A percentile compares a stretch with the other conserved stretches of the same genome.
These are phyloP conservation scores for Muraenolepis orangiensis DNA, from an alignment of 2,797 vertebrate genomes.

Conservation along the genomic window DNA sequence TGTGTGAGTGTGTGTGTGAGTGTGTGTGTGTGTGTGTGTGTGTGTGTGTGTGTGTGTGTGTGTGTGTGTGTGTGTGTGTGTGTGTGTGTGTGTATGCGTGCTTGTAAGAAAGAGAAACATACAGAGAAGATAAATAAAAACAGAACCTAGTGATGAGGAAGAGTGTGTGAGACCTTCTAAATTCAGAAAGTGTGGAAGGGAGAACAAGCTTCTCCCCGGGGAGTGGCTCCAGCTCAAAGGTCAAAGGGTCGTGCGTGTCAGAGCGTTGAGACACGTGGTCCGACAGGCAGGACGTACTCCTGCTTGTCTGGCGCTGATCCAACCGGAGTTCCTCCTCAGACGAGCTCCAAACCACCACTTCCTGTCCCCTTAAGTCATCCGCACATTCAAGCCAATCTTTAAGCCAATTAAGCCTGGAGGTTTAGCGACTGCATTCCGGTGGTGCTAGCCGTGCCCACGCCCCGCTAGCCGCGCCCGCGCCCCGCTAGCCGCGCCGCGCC, in stretches of 20 bases:
- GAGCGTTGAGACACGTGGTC: too few species aligned
- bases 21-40: constrained; percentile 24
- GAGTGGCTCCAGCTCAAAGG: too few species aligned
- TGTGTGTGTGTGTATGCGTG: not conserved
- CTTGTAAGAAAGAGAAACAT: too few species aligned
- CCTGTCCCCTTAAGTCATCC: constrained; percentile 57
- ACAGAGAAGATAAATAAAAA: too few species aligned
- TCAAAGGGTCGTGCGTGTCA: too few species aligned
- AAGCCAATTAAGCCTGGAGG: constrained; percentile 67
- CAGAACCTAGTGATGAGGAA: too few species aligned
- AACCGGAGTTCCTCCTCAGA: not conserved
- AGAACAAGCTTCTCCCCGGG: too few species aligned
- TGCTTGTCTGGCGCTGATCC: not conserved
- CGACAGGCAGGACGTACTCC: too few species aligned
- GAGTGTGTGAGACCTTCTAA: too few species aligned
- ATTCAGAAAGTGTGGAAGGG: too few species aligned
- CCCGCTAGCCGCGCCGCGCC: too few species aligned
- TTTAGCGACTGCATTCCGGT: constrained; percentile 57
- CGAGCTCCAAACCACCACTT: constrained; percentile 39
- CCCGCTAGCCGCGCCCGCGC: constrained; percentile 52
- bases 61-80: constrained; percentile 4
- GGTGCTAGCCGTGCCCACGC: too few species aligned
- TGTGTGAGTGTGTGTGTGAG: constrained; percentile 31
- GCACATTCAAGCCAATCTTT: constrained; percentile 59
- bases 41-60: constrained; percentile 19